Conservation (phyloP, 1,140 invertebrate species). For the Atta colombica region DNA sequence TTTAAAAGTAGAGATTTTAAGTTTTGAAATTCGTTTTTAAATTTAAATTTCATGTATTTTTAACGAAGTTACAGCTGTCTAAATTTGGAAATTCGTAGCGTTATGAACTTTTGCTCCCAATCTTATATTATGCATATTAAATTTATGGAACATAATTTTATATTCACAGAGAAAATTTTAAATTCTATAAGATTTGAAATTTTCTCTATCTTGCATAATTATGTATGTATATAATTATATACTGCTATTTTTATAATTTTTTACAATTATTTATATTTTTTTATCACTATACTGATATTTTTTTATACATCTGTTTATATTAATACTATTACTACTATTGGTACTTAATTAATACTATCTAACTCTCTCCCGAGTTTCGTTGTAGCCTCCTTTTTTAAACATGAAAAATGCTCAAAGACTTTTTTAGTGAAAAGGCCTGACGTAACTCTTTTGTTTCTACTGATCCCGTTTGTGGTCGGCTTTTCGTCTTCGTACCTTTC, state of each 20-base stretch:
- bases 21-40: too few species aligned
- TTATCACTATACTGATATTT: neutral
- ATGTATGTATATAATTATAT: neutral
- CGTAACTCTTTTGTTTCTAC: slow-evolving; percentile 74
- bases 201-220: neutral
- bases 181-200: neutral
- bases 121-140: too few species aligned
- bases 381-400: slow-evolving; percentile 37
- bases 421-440: slow-evolving; percentile 71
- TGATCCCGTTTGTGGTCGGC: slow-evolving; percentile 55
- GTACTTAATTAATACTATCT: neutral
- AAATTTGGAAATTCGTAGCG: too few species aligned
- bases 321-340: neutral
- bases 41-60: too few species aligned
- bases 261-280: neutral
- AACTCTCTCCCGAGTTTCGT: neutral
- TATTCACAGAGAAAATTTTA: too few species aligned
- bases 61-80: too few species aligned
- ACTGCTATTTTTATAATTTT: slow-evolving; percentile 4
- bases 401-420: slow-evolving; percentile 64
- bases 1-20: too few species aligned
- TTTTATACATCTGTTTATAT: neutral
- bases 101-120: too few species aligned
- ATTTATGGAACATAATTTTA: too few species aligned
- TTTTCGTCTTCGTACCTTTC: slow-evolving; percentile 28